phyloP scores from a whole-genome alignment of 2,797 vertebrate genomes.

The Loris lydekkerianus region DNA sequence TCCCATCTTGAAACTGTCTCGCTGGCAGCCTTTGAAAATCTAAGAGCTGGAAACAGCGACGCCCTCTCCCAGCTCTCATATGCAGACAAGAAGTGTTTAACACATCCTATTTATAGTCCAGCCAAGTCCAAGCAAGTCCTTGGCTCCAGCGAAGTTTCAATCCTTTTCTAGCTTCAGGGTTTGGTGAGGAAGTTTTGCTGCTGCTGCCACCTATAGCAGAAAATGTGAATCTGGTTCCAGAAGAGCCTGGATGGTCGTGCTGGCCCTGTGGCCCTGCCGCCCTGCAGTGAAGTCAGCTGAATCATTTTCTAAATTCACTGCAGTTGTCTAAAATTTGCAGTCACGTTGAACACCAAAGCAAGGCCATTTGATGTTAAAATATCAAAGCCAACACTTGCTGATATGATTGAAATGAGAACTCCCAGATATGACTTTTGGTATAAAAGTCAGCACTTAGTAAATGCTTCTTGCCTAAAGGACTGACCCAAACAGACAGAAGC shows the following conservation, averaged over 20 bases:
- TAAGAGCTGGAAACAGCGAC: background rate
- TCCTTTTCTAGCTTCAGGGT: background rate
- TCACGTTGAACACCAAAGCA: background rate
- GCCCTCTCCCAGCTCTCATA: background rate
- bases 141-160: background rate
- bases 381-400: too few relatives aligned
- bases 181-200: background rate
- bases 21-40: background rate
- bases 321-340: rapidly evolving
- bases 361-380: background rate
- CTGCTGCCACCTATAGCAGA: constrained; percentile 72
- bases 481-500: rapidly evolving
- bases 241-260: background rate
- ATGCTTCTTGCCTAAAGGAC: rapidly evolving
- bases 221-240: background rate
- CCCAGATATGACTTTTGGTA: background rate
- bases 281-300: background rate
- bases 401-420: background rate
- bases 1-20: background rate
- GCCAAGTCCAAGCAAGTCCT: background rate
- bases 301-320: rapidly evolving
- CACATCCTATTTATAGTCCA: background rate
- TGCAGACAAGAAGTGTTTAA: background rate
- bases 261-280: background rate
- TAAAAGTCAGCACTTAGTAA: background rate